phyloP scores from a whole-genome alignment of 1,140 invertebrate genomes.

The Neotoxoptera formosana region DNA sequence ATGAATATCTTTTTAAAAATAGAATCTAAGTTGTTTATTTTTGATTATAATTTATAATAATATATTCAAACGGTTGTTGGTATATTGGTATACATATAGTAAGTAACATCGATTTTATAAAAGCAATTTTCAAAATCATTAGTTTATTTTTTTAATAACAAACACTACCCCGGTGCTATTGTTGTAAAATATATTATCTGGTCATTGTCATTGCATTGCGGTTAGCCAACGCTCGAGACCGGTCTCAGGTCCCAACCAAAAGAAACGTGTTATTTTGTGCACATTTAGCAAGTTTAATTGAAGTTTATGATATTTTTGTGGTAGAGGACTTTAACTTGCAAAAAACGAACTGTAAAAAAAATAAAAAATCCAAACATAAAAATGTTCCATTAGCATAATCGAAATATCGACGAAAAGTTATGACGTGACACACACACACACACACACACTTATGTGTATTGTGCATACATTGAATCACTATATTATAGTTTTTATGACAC shows the following conservation, averaged over 20 bases:
- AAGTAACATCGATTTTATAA: background rate
- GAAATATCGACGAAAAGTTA: background rate
- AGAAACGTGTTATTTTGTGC: background rate
- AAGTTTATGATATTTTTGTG: background rate
- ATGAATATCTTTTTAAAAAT: conserved; percentile 9
- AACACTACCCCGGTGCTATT: background rate
- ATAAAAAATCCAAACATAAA: background rate
- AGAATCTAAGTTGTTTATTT: background rate
- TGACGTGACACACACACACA: background rate
- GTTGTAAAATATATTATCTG: background rate
- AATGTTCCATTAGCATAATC: background rate
- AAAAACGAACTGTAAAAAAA: background rate
- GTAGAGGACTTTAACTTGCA: background rate
- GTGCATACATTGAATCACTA: background rate
- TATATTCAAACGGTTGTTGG: background rate
- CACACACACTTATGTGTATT: background rate
- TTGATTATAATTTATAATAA: background rate
- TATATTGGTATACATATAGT: background rate
- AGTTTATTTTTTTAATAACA: background rate
- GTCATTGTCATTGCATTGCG: background rate
- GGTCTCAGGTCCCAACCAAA: background rate
- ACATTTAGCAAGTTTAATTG: background rate
- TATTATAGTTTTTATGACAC: background rate
- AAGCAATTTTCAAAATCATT: background rate
- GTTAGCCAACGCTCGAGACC: background rate